A percentile compares a stretch with the other conserved stretches of the same genome.
Evolutionary conservation across 2,113 vertebrate species (phyloP).

Genomic region (Romanogobio albipinnatus): DNA sequence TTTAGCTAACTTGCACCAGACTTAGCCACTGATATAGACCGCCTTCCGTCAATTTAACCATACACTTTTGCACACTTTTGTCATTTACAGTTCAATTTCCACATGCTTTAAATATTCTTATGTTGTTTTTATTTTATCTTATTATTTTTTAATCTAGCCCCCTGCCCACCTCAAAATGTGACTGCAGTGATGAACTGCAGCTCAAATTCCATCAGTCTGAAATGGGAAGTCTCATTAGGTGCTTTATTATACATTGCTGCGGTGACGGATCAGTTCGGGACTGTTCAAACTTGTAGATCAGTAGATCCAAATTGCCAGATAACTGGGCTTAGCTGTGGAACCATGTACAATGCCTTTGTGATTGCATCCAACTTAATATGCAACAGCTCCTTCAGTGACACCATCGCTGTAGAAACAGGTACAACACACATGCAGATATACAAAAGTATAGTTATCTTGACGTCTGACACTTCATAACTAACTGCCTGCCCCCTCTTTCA

Average conservation of each 20-base stretch:
- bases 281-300: slow-evolving; percentile 64
- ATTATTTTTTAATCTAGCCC: slow-evolving; percentile 62
- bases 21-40: neutral
- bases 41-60: neutral
- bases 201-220: slow-evolving; percentile 62
- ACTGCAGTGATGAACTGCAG: slow-evolving; percentile 66
- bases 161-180: slow-evolving; percentile 71
- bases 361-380: slow-evolving; percentile 72
- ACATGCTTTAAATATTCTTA: neutral
- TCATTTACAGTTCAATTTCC: neutral
- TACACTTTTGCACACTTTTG: neutral
- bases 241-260: slow-evolving; percentile 68
- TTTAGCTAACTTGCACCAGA: neutral
- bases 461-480: neutral
- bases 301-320: slow-evolving; percentile 62
- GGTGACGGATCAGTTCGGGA: slow-evolving; percentile 59
- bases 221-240: slow-evolving; percentile 63
- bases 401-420: slow-evolving; percentile 74
- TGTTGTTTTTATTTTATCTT: slow-evolving; percentile 18
- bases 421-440: slow-evolving; percentile 18
- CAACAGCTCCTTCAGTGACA: slow-evolving; percentile 74
- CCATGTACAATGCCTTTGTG: slow-evolving; percentile 67
- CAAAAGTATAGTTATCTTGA: neutral
- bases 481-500: slow-evolving; percentile 48
- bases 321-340: slow-evolving; percentile 69